Conservation (phyloP, 2,797 vertebrate genomes). For the Poecile montanus region DNA sequence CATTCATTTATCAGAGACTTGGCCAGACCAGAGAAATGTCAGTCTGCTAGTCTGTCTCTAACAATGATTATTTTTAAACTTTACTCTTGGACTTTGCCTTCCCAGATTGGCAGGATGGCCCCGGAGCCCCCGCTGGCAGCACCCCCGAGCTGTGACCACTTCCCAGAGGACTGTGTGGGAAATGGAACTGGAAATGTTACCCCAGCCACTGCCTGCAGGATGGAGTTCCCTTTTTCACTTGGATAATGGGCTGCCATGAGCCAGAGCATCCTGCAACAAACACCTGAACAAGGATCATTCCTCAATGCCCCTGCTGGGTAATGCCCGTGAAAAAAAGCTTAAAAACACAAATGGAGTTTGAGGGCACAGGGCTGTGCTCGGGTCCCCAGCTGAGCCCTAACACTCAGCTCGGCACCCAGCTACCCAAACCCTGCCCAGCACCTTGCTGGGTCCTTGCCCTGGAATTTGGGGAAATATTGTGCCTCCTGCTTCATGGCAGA, state of each 20-base stretch:
- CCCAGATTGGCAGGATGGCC: neutral
- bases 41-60: neutral
- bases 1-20: slow-evolving; percentile 48
- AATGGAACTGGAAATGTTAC: neutral
- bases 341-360: neutral
- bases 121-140: rapidly evolving
- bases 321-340: neutral
- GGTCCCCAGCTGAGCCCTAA: neutral
- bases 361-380: neutral
- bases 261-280: neutral
- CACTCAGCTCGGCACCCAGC: neutral
- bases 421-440: neutral
- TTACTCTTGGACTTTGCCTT: neutral
- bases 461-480: neutral
- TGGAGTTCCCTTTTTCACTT: neutral
- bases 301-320: neutral
- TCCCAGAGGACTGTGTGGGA: neutral
- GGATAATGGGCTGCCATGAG: rapidly evolving
- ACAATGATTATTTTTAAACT: slow-evolving; percentile 43
- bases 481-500: neutral
- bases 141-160: neutral
- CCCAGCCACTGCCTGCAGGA: neutral
- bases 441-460: neutral
- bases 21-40: slow-evolving; percentile 22
- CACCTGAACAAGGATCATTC: neutral